Conservation (phyloP, 2,888 invertebrate genomes). For the Calephelis perditalis region DNA sequence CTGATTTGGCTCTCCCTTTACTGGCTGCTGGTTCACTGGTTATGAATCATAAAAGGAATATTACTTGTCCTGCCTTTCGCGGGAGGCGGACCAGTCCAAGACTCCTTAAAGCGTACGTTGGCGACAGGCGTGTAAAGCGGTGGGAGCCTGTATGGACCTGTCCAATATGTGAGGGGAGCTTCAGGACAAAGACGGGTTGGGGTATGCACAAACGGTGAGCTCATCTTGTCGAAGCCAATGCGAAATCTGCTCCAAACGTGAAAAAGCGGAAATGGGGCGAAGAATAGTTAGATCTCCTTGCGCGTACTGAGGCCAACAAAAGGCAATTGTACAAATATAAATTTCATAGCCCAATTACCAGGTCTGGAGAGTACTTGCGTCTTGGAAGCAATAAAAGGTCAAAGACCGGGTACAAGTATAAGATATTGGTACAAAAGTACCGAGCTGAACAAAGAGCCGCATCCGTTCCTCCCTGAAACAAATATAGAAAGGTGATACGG, state of each 20-base stretch:
- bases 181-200: background rate
- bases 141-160: background rate
- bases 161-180: too few relatives aligned
- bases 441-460: background rate
- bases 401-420: background rate
- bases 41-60: too few relatives aligned
- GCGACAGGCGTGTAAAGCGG: background rate
- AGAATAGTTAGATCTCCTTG: slow-evolving; percentile 25
- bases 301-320: slow-evolving; percentile 25
- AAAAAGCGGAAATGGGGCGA: slow-evolving; percentile 24
- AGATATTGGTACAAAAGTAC: background rate
- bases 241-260: slow-evolving; percentile 17
- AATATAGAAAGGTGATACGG: too few relatives aligned
- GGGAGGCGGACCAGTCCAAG: background rate
- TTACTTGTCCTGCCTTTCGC: background rate
- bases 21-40: too few relatives aligned
- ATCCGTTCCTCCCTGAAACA: too few relatives aligned
- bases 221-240: background rate
- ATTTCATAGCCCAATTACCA: slow-evolving; percentile 20
- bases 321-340: slow-evolving; percentile 19
- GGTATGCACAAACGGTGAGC: background rate
- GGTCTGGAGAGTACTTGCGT: slow-evolving; percentile 23
- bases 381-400: slow-evolving; percentile 14
- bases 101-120: background rate
- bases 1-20: too few relatives aligned